Base-by-base conservation (phyloP, 2,888 invertebrate genomes). In the Carterocephalus palaemon region DNA sequence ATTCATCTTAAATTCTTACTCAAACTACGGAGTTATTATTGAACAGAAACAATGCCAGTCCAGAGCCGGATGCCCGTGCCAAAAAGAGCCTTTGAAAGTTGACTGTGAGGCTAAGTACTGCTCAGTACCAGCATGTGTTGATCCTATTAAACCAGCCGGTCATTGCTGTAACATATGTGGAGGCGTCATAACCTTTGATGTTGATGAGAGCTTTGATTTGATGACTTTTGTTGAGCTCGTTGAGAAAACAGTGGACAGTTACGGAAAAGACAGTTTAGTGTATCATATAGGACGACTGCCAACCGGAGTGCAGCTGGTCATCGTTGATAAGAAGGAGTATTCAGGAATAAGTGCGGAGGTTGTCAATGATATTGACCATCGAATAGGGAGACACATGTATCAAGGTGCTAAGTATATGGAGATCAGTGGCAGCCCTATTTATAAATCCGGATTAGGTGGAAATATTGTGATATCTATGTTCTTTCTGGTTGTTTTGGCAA, bases 101-200 rank as follows among this genome's bases (percentile, higher is more conserved):
- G 72, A 81, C 39, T 85, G 85, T 38, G 49, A 63, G 1, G 47
- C 56, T 0, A 85, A 82, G 49, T 75, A 64, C 48, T 85, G 85
- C 42, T 60, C 72, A 0, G 58, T 59, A 19, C 72, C 77, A 20
- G 49, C 64, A 2, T 85, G 85, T 51, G 57, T 68, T 0, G 47
- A 72, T 50, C 80, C 85, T 1, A 61, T 85, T 4, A 70, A 79
- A 36, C 83, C 85, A 3, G 40, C 54, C 0, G 85, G 85, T 1
- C 79, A 78, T 52, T 85, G 85, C 49, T 85, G 85, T 38, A 71
- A 75, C 38, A 71, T 84, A 29, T 85, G 85, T 36, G 85, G 85
- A 0, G 85, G 83, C 2, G 62, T 62, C 6, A 51, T 84, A 8
- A 47, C 60, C 0, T 75, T 82, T 36, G 58, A 75, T 26, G 51